Evolutionary conservation across 37 sponge, comb jelly and placozoan genomes (phyloP).

Genomic region (Oscarella lobularis): DNA sequence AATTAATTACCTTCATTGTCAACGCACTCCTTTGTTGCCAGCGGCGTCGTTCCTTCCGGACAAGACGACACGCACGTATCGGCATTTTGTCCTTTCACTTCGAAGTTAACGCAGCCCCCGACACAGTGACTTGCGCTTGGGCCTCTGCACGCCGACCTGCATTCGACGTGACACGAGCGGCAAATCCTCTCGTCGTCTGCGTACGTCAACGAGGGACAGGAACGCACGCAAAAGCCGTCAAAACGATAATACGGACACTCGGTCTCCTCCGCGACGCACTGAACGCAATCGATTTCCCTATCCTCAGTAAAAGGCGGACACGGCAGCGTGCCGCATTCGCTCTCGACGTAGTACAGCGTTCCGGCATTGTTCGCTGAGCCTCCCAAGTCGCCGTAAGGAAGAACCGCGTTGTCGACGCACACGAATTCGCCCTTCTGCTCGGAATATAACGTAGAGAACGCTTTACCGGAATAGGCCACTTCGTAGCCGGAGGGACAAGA

Average conservation of each 20-base stretch:
- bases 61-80: neutral
- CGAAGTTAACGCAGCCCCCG: neutral
- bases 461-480: neutral
- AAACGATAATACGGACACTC: neutral
- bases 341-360: neutral
- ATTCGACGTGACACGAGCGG: neutral
- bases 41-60: neutral
- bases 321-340: neutral
- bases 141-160: neutral
- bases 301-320: conserved; percentile 1
- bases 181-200: neutral
- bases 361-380: neutral
- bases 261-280: neutral
- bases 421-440: neutral
- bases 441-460: neutral
- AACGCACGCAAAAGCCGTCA: neutral
- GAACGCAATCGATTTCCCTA: neutral
- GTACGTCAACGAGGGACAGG: neutral
- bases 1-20: too few relatives aligned
- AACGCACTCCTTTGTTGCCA: neutral
- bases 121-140: neutral
- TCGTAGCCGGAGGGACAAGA: neutral
- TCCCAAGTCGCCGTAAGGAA: neutral
- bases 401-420: neutral
- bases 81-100: neutral